Base-by-base conservation (phyloP, 2,797 vertebrate species). In the Ctenochaetus hawaiiensis region DNA sequence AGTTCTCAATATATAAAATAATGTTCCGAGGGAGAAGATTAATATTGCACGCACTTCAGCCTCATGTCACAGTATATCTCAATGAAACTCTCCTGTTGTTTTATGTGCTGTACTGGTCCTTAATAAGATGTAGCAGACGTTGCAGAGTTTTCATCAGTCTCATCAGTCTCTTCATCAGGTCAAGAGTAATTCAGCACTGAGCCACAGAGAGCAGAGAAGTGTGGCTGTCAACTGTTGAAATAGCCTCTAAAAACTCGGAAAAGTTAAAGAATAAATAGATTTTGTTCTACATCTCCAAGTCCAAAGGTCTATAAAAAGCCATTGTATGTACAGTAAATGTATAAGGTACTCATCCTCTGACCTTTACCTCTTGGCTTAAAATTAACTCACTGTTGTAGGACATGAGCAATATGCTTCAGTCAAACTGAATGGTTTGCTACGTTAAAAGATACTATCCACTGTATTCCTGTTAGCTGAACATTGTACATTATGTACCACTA, bases 21-120 rank as follows among this genome's bases (percentile, higher is more conserved):
- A 30, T 22, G 41, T 78, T 68, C 9, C 2, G 4, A 14, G 23
- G 62, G 68, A 75, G 44, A 17, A 45, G 54, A 70, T 75, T 71
- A n/a, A 73, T 52, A 66, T 52, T 51, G 44, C 9, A 10, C 45
- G 7, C 18, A 4, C 54, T 20, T 47, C 39, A 39, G 37, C 52
- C 20, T 72, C n/a, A 14, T 16, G 18, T 53, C 58, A 58, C n/a
- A 37, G n/a, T 37, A 22, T 20, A 65, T 73, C 52, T 20, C 14
- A n/a, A 75, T 64, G 45, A 77, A 72, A 48, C 45, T 58, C 41
- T 37, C 30, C 41, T 44, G 52, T 39, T 62, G 67, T 78, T 68
- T 58, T 34, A 53, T 71, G 58, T 16, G 26, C 13, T 41, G 57
- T 5, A n/a, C 43, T 56, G 48, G 45, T 23, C 45, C 54, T 47